phyloP scores from a whole-genome alignment of 92 coral and sea anemone species.

The Phenganax subtilis region DNA sequence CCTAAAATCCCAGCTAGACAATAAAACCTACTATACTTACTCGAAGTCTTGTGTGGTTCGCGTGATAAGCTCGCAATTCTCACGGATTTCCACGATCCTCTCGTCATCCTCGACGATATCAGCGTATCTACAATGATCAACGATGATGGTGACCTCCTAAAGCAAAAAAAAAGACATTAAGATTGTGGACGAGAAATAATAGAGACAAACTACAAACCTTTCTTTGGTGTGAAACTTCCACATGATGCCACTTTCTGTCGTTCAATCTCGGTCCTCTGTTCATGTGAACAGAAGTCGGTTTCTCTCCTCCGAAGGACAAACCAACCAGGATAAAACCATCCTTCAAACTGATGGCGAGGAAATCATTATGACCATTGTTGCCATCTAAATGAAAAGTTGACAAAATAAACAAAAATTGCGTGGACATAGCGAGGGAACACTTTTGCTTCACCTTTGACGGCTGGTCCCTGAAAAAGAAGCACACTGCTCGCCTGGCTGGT shows the following conservation, averaged over 20 bases:
- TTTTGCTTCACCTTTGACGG: slow-evolving; percentile 45
- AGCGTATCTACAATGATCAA: slow-evolving; percentile 62
- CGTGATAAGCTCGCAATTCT: slow-evolving; percentile 56
- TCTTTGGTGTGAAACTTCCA: slow-evolving; percentile 49
- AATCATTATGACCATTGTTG: slow-evolving; percentile 77
- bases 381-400: slow-evolving; percentile 38
- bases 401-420: neutral
- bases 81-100: slow-evolving; percentile 59
- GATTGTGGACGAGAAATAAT: too few species aligned
- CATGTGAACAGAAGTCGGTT: slow-evolving; percentile 48
- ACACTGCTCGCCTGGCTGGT: slow-evolving; percentile 70
- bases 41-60: slow-evolving; percentile 50
- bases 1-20: too few species aligned
- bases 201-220: slow-evolving; percentile 26
- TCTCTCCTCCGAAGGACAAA: slow-evolving; percentile 63
- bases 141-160: slow-evolving; percentile 58
- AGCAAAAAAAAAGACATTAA: neutral
- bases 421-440: neutral
- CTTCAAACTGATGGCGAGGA: slow-evolving; percentile 64
- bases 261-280: slow-evolving; percentile 54
- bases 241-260: slow-evolving; percentile 65
- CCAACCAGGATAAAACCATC: slow-evolving; percentile 63
- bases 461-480: slow-evolving; percentile 86
- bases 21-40: slow-evolving; percentile 45
- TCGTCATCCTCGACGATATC: slow-evolving; percentile 67